Evolutionary conservation across 1,140 invertebrate genomes (phyloP), one percentile per base, ranked within the genome.

Genomic region (Aphelenchoides besseyi): DNA sequence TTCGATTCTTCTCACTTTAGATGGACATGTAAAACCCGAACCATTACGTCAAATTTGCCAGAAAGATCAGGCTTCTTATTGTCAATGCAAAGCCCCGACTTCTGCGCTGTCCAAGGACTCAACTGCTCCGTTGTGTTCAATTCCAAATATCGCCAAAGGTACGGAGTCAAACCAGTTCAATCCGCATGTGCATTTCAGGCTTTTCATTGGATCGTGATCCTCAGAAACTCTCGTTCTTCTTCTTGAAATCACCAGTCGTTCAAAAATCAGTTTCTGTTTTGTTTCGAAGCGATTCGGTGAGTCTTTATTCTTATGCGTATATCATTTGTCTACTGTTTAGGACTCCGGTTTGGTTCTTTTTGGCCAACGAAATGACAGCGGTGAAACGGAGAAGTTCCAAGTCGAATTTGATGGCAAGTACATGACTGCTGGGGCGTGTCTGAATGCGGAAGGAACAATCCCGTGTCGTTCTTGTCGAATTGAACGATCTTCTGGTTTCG

Each of bases 1-100:
- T 8, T 59, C 55, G 12, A 5, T 5, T 12, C 16, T 59, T 12
- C 18, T 59, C 5, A 59, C 26, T 8, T 8, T 59, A 5, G 12
- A 33, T 23, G 5, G 18, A 28, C 5, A 18, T 33, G 55, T 23
- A 8, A 59, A 5, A 8, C 55, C 55, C 12, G 41, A 48, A 23
- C 12, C 23, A 12, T 33, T 59, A 12, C 5, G 55, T 5, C 55
- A 59, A 33, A 8, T 59, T 23, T 59, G 55, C 55, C 55, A 5
- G 18, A 59, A 5, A 18, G 55, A 18, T 59, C 5, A 59, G 55
- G 5, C 55, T 5, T 8, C 5, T 33, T 59, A 8, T 23, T 59
- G 55, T 23, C 55, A 59, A 33, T 59, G 55, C 55, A 59, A 59
- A 59, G 55, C 55, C 23, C 55, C 55, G 18, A 23, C 55, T 33